Conservation (phyloP, 2,888 invertebrate species). For the Abrostola tripartita region DNA sequence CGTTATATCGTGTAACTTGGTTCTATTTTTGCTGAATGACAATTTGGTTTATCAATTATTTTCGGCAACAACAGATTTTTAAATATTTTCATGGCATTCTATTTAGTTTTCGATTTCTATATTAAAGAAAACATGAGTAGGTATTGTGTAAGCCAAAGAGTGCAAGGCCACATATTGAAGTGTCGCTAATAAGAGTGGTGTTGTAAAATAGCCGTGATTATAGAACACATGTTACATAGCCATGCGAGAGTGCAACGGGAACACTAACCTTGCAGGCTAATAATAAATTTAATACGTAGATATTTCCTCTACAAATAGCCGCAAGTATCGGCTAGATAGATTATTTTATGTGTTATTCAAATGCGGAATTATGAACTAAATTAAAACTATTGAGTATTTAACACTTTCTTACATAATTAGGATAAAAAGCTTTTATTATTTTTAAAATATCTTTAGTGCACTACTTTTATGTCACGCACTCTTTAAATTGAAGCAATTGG, state of each 20-base stretch:
- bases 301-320: conserved; percentile 74
- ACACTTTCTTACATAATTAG: too few species aligned
- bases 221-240: conserved; percentile 50
- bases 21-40: too few species aligned
- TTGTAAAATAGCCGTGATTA: conserved; percentile 48
- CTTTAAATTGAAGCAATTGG: too few species aligned
- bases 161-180: conserved; percentile 47
- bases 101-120: conserved; percentile 45
- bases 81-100: neutral
- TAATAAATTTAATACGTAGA: conserved; percentile 81
- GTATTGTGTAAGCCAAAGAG: conserved; percentile 31
- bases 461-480: too few species aligned
- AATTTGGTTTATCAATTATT: neutral
- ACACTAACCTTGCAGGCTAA: conserved; percentile 84
- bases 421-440: too few species aligned
- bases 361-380: conserved; percentile 44
- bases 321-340: conserved; percentile 63
- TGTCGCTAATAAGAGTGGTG: conserved; percentile 40
- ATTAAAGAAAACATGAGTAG: conserved; percentile 20
- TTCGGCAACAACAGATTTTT: neutral
- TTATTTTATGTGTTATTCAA: conserved; percentile 51
- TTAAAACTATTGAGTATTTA: neutral
- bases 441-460: too few species aligned
- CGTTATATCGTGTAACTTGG: too few species aligned
- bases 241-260: conserved; percentile 73